Conservation (phyloP, 2,797 vertebrate genomes). For the Anguilla pacifica region DNA sequence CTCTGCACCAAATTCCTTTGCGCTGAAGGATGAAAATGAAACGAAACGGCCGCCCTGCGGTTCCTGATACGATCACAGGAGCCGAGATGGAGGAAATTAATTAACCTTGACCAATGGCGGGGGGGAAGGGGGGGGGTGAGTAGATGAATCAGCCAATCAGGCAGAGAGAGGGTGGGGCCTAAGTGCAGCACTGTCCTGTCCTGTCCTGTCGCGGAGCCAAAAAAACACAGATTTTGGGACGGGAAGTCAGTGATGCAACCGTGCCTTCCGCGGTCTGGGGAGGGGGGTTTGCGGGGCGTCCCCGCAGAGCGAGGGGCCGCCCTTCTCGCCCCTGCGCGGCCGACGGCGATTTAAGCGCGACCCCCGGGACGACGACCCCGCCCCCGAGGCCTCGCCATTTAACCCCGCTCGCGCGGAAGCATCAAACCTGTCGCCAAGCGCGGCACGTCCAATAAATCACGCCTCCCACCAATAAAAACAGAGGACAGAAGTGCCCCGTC, state of each 20-base stretch:
- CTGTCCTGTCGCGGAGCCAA: not conserved
- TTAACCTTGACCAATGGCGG: not conserved
- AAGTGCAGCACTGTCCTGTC: not conserved
- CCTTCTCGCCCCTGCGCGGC: not conserved
- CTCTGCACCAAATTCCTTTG: not conserved
- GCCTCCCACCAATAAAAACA: slow-evolving; percentile 37
- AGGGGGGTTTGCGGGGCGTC: not conserved
- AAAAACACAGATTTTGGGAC: slow-evolving; percentile 9
- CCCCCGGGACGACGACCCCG: slow-evolving; percentile 47
- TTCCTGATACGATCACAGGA: not conserved
- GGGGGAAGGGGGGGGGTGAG: too few relatives aligned
- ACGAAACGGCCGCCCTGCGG: not conserved
- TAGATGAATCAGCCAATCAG: too few relatives aligned
- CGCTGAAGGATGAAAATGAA: not conserved
- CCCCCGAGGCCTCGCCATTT: slow-evolving; percentile 40
- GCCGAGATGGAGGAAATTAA: not conserved
- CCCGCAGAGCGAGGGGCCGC: not conserved
- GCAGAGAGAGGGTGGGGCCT: not conserved
- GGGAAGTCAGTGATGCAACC: slow-evolving; percentile 27
- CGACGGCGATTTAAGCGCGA: slow-evolving; percentile 53
- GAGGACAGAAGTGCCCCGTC: slow-evolving; percentile 25
- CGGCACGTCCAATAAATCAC: slow-evolving; percentile 54
- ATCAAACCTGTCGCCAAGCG: slow-evolving; percentile 41
- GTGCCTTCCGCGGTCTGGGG: slow-evolving; percentile 1
- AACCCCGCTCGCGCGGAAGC: slow-evolving; percentile 48